Evolutionary conservation across 2,888 invertebrate genomes (phyloP), one percentile per base, ranked within the genome.

Genomic region (Drosophila prolongata): DNA sequence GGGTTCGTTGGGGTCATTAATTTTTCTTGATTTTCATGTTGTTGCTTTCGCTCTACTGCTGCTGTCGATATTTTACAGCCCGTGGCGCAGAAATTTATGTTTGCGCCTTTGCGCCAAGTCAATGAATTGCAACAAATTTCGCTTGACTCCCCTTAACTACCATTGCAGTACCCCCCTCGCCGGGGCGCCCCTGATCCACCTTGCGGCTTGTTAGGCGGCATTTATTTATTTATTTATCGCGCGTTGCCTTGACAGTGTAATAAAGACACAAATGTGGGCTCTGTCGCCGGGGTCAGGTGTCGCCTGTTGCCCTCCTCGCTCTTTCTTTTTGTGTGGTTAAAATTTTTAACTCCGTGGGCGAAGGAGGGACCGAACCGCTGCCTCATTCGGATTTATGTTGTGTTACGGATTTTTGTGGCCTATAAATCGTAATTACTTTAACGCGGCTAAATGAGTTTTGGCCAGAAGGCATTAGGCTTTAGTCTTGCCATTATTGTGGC

Each of bases 51-150:
- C 70, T 42, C 13, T 38, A 57, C 59, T 56, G 75, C 47, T 64
- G 76, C 80, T 88, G 88, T 88, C 88, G 71, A 83, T 88, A 86
- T 86, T 86, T 83, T 80, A 88, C 83, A 71, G 71, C 62, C 78
- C 68, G 65, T 58, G 44, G 74, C 65, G 49, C 58, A 50, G 66
- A 75, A 89, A 89, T 89, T 89, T 89, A 89, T 89, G 86, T 79
- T 78, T 78, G 71, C 75, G 84, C 78, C 82, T 80, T 77, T 87
- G 80, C 86, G 79, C 81, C 88, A 87, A 89, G 89, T 89, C 90
- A 90, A 89, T 89, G 89, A 90, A 87, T 89, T 89, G 90, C 90
- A 90, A 90, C 90, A 90, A 90, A 90, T 89, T 89, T 89, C 79
- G 73, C 68, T 69, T 68, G 66, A 52, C 66, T 42, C 62, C 72